Evolutionary conservation across 2,888 invertebrate genomes (phyloP), one percentile per base, ranked within the genome.

Genomic region (Teleiodes luculella): DNA sequence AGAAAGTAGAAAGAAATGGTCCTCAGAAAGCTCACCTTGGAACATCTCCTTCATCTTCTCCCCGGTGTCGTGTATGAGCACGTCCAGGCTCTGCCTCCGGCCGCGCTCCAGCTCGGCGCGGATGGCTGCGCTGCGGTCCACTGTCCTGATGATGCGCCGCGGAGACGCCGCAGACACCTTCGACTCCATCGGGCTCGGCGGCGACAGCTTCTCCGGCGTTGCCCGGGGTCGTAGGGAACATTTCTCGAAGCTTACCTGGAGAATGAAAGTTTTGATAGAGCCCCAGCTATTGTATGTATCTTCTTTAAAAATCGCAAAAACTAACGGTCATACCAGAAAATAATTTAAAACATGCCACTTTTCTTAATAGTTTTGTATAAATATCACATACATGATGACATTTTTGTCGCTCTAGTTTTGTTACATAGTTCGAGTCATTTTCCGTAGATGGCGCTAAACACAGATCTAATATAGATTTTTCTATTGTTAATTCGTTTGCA

Each of bases 21-120:
- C n/a, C n/a, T n/a, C n/a, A n/a, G n/a, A n/a, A n/a, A n/a, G n/a
- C 39, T 90, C 87, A 71, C 95, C 95, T 74, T 95, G 95, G 63
- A 95, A 93, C 69, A 95, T 93, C 81, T 95, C 96, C 78, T 95
- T 95, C 58, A 96, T 93, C 70, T 94, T 93, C 77, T 95, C 95
- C 35, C 95, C 92, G 0, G 95, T 95, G 61, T 95, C 95, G 33
- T 92, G 92, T 71, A 95, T 91, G 20, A 95, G 74, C 57, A 94
- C 93, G 67, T 96, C 95, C 31, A 96, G 82, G 60, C 95, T 95
- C 77, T 95, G 95, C 20, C 95, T 83, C 49, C 94, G 85, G 55
- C 76, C 76, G 14, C 65, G 66, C 55, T 80, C 80, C 46, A 81
- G 55, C 56, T 82, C 81, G 0, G 78, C 78, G 0, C 74, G 57